phyloP scores from a whole-genome alignment of 2,113 vertebrate genomes.

The Colius striatus region DNA sequence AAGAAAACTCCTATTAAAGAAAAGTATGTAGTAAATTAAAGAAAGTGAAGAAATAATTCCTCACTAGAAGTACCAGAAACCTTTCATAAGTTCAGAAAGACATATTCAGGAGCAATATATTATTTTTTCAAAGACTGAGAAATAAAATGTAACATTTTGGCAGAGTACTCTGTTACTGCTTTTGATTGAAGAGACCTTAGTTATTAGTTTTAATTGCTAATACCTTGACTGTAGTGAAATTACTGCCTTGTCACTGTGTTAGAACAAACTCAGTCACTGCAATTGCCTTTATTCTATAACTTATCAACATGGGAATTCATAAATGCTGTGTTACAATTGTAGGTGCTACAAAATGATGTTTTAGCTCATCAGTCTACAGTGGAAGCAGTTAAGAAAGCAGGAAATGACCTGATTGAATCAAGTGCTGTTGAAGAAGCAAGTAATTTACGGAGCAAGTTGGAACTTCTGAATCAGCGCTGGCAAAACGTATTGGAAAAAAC shows the following conservation, averaged over 20 bases:
- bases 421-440: constrained; percentile 95
- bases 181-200: not conserved
- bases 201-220: not conserved
- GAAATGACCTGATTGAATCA: constrained; percentile 89
- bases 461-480: constrained; percentile 92
- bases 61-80: not conserved
- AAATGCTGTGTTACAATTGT: constrained; percentile 23
- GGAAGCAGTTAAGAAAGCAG: constrained; percentile 93
- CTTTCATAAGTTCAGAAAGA: not conserved
- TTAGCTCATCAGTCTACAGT: constrained; percentile 93
- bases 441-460: constrained; percentile 88
- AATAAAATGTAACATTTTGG: not conserved
- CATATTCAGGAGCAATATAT: not conserved
- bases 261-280: not conserved
- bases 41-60: not conserved
- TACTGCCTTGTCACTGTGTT: not conserved
- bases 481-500: constrained; percentile 90
- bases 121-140: not conserved
- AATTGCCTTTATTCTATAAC: not conserved
- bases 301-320: not conserved
- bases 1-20: not conserved
- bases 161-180: not conserved
- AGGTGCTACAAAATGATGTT: constrained; percentile 97
- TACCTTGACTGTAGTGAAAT: not conserved
- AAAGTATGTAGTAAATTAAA: not conserved